Conservation (phyloP, 2,113 vertebrate genomes). For the Jaculus jaculus region DNA sequence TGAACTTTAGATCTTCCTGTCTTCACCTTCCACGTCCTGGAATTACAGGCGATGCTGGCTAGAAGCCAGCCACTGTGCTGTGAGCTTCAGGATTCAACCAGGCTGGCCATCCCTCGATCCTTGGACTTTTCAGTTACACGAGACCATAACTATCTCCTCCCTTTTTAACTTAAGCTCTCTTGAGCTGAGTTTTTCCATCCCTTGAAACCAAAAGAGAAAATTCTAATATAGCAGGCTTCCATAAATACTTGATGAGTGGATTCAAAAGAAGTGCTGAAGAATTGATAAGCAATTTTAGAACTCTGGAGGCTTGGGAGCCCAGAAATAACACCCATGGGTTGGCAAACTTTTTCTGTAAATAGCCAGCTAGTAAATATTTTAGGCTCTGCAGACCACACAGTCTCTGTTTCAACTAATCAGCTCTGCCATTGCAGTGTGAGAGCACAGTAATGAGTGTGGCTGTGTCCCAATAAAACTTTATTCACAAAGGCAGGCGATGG, state of each 20-base stretch:
- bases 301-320: background rate
- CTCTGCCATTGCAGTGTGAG: background rate
- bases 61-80: background rate
- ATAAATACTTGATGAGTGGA: slow-evolving; percentile 61
- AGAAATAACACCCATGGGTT: slow-evolving; percentile 33
- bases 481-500: background rate
- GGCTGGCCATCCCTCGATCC: too few relatives aligned
- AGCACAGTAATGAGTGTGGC: background rate
- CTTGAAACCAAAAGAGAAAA: slow-evolving; percentile 52
- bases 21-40: background rate
- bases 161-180: background rate
- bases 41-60: background rate
- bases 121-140: background rate
- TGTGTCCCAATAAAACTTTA: slow-evolving; percentile 54
- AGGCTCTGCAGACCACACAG: background rate
- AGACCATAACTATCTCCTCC: background rate
- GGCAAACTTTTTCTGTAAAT: slow-evolving; percentile 48
- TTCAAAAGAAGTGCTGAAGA: slow-evolving; percentile 56
- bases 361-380: slow-evolving; percentile 49
- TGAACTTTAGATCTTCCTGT: background rate
- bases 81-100: background rate
- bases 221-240: slow-evolving; percentile 35
- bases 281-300: slow-evolving; percentile 59
- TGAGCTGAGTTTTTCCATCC: slow-evolving; percentile 13
- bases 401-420: background rate